Conservation (phyloP, 2,888 invertebrate genomes). For the Apomyelois bistriatella region DNA sequence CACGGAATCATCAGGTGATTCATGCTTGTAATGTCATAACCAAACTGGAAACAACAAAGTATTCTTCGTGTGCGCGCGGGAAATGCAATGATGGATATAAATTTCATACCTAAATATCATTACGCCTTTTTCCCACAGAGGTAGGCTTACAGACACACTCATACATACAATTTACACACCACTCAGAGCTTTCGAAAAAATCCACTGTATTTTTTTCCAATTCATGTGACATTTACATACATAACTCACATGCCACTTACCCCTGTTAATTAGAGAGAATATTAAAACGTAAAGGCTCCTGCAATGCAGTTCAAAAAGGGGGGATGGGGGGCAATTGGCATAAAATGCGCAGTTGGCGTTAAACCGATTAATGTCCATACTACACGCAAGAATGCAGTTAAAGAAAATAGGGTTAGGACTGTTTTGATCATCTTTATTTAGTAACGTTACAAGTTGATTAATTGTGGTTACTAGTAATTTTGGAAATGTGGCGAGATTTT, state of each 20-base stretch:
- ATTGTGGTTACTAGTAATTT: too few relatives aligned
- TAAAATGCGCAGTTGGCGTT: conserved; percentile 50
- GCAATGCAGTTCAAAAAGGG: conserved; percentile 48
- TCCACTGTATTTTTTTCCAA: background rate
- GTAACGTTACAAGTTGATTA: too few relatives aligned
- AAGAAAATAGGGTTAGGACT: conserved; percentile 19
- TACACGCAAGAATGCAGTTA: conserved; percentile 64
- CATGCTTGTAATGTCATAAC: too few relatives aligned
- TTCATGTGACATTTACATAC: background rate
- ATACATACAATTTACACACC: too few relatives aligned
- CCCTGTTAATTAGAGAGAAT: background rate
- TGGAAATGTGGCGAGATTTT: too few relatives aligned
- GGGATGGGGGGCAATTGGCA: conserved; percentile 30
- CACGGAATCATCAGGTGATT: too few relatives aligned
- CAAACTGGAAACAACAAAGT: too few relatives aligned
- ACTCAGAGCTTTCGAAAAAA: background rate
- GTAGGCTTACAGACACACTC: too few relatives aligned
- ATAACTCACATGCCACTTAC: background rate
- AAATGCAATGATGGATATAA: too few relatives aligned
- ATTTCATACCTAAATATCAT: too few relatives aligned
- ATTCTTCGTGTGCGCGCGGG: too few relatives aligned
- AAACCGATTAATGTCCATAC: conserved; percentile 60
- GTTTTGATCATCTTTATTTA: background rate
- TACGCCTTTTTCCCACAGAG: too few relatives aligned
- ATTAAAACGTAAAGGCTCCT: conserved; percentile 8